A percentile compares a stretch with the other conserved stretches of the same genome.
These are phyloP conservation scores for Platyrinchus mystaceus DNA, from an alignment of 2,797 vertebrate genomes.

Conservation along the genomic window DNA sequence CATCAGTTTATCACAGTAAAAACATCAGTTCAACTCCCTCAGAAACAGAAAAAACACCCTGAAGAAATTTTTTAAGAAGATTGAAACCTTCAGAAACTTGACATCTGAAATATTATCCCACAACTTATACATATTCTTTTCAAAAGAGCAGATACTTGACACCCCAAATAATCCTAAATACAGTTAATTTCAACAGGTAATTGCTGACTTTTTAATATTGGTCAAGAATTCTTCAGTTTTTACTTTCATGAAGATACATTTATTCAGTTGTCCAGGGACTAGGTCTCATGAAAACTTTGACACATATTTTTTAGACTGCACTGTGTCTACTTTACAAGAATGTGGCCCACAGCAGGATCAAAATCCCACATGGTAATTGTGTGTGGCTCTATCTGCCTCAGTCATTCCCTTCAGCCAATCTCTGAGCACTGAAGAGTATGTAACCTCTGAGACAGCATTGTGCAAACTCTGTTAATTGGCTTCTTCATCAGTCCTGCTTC, in stretches of 20 bases:
- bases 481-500: neutral
- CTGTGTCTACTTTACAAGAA: neutral
- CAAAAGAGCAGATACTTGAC: neutral
- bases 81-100: neutral
- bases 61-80: neutral
- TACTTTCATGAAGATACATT: neutral
- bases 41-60: neutral
- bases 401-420: neutral
- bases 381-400: neutral
- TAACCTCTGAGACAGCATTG: neutral
- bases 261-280: fast-evolving
- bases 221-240: neutral
- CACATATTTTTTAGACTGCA: neutral
- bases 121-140: neutral
- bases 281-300: neutral
- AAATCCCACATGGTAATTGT: neutral
- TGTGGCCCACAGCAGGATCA: fast-evolving
- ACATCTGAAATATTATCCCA: neutral
- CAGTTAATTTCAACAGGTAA: neutral
- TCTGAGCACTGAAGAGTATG: fast-evolving
- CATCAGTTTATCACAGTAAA: neutral
- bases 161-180: neutral
- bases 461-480: neutral
- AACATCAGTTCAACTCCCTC: neutral
- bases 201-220: neutral